Conservation (phyloP, 2,113 vertebrate genomes). For the Rynchops niger region DNA sequence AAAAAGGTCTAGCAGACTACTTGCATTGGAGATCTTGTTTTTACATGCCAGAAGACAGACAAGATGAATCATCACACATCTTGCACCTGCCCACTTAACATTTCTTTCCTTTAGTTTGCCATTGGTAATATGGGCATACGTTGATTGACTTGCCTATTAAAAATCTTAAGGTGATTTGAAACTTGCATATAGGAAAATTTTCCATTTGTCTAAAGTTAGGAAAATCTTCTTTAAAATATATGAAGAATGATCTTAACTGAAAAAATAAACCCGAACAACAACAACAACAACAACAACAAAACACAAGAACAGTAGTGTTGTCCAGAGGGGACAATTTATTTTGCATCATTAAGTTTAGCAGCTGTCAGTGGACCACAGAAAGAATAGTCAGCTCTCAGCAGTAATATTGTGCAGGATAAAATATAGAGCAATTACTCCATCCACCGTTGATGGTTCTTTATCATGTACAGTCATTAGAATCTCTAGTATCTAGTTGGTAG, state of each 20-base stretch:
- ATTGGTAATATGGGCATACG: background rate
- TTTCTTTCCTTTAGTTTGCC: background rate
- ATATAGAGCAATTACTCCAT: background rate
- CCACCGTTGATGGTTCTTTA: background rate
- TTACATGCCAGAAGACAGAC: background rate
- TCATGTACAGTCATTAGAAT: background rate
- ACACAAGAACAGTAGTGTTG: accelerated
- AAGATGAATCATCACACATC: background rate
- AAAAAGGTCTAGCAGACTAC: background rate
- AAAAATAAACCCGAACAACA: background rate
- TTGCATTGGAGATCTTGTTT: background rate
- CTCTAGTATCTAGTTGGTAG: background rate
- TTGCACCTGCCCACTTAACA: background rate
- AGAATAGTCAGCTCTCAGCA: background rate
- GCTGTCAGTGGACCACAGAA: background rate
- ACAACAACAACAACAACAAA: background rate
- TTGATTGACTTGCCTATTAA: background rate
- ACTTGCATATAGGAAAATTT: background rate
- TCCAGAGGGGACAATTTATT: background rate
- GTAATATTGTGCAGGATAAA: background rate
- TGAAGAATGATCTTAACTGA: background rate
- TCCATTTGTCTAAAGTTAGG: background rate
- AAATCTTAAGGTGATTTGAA: background rate
- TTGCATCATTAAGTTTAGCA: background rate
- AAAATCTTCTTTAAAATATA: background rate